phyloP scores from a whole-genome alignment of 2,888 invertebrate genomes.

The Pheosia gnoma region DNA sequence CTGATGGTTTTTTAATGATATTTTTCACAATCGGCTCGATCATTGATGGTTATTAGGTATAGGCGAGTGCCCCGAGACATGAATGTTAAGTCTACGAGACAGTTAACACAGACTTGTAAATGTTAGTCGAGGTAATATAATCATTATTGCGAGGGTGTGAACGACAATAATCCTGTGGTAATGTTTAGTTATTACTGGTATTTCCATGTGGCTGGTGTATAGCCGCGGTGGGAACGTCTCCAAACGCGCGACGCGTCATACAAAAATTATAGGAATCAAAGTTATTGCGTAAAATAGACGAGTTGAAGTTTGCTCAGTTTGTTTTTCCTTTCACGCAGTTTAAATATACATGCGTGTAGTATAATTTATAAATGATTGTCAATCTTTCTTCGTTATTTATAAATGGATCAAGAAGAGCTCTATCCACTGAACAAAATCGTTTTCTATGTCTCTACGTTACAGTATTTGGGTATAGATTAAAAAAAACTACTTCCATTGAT shows the following conservation, averaged over 20 bases:
- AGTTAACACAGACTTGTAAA: constrained; percentile 37
- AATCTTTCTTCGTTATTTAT: too few relatives aligned
- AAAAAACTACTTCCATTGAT: too few relatives aligned
- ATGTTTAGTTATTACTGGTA: constrained; percentile 43
- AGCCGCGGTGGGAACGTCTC: constrained; percentile 37
- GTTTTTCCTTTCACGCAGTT: neutral
- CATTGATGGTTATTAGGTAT: constrained; percentile 83
- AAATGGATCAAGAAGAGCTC: too few relatives aligned
- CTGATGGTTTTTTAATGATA: constrained; percentile 85
- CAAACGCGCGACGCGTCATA: constrained; percentile 35
- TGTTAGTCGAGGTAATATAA: constrained; percentile 42
- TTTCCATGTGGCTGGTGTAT: constrained; percentile 40
- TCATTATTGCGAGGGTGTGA: constrained; percentile 40
- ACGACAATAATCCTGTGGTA: constrained; percentile 36
- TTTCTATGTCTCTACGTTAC: too few relatives aligned
- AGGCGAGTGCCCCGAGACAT: constrained; percentile 74
- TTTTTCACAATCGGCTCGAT: constrained; percentile 83
- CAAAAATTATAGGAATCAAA: constrained; percentile 33
- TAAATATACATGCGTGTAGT: too few relatives aligned
- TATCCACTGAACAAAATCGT: too few relatives aligned
- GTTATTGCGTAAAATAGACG: constrained; percentile 24
- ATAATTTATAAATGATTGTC: too few relatives aligned
- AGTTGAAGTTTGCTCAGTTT: neutral
- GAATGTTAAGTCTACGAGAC: constrained; percentile 56
- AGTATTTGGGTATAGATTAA: too few relatives aligned